Conservation (phyloP, 2,797 vertebrate species). For the Rhinoraja longicauda region DNA sequence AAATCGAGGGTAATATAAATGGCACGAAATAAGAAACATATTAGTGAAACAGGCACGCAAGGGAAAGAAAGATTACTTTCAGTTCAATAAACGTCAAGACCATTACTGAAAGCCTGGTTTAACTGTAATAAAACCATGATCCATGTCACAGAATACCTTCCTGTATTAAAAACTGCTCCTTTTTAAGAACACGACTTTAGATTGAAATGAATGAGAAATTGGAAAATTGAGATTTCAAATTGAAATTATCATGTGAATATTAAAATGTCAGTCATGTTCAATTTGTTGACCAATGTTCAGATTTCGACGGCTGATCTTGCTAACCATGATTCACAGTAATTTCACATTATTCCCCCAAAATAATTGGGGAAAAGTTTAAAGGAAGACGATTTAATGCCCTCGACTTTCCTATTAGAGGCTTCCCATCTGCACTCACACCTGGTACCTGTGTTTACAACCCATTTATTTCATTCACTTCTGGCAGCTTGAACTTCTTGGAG, state of each 20-base stretch:
- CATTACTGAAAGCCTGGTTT: conserved; percentile 5
- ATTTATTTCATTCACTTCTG: no score
- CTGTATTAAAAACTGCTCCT: background rate
- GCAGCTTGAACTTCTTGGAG: no score
- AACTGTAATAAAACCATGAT: conserved; percentile 9
- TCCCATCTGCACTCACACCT: no score
- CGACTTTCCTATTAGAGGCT: no score
- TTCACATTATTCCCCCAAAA: background rate
- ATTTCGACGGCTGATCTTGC: conserved; percentile 16
- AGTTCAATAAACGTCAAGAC: conserved; percentile 2
- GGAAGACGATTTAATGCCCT: background rate
- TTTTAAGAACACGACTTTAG: background rate
- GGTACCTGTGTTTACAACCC: no score
- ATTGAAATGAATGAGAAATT: conserved; percentile 2
- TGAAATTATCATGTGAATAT: conserved; percentile 9
- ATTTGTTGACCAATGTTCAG: conserved; percentile 28
- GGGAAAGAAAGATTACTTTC: background rate
- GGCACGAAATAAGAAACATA: background rate
- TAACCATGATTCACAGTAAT: background rate
- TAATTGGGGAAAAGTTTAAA: background rate
- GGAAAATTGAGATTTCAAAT: conserved; percentile 22
- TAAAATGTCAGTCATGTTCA: conserved; percentile 24
- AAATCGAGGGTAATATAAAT: background rate
- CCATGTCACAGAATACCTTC: background rate
- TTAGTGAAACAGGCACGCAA: background rate